These are phyloP conservation scores for Drosophila fulvimacula DNA, from an alignment of 2,888 invertebrate genomes.

Conservation along the genomic window DNA sequence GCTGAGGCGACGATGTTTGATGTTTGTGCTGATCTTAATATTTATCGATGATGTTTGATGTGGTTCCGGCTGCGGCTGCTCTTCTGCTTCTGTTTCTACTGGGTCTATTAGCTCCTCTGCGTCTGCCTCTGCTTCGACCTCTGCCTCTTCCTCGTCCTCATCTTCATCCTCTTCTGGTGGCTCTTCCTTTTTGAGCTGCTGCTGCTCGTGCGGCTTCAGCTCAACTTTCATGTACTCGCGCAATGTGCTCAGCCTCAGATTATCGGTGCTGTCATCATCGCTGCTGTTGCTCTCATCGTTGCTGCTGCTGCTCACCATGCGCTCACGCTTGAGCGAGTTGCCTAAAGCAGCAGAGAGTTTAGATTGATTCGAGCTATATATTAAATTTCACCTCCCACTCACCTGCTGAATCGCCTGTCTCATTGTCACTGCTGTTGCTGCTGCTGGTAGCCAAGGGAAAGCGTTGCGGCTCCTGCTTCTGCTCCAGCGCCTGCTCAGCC, in stretches of 20 bases:
- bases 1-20: slow-evolving; percentile 38
- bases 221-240: slow-evolving; percentile 55
- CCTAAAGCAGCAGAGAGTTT: background rate
- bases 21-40: slow-evolving; percentile 20
- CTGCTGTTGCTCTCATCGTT: slow-evolving; percentile 33
- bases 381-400: background rate
- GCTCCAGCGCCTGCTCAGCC: background rate
- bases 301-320: slow-evolving; percentile 19
- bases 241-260: slow-evolving; percentile 56
- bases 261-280: slow-evolving; percentile 60
- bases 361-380: background rate
- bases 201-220: slow-evolving; percentile 46
- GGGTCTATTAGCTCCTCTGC: background rate
- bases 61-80: background rate
- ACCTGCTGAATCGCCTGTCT: slow-evolving; percentile 26
- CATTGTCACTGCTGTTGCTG: slow-evolving; percentile 21
- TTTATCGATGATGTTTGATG: too few species aligned
- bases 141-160: background rate
- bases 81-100: background rate
- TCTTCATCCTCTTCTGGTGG: slow-evolving; percentile 2
- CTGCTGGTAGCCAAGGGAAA: slow-evolving; percentile 16
- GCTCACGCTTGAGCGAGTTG: background rate
- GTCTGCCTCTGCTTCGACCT: background rate
- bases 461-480: slow-evolving; percentile 7
- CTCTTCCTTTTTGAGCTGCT: slow-evolving; percentile 27